These are phyloP conservation scores for Sinosuthora webbiana DNA, from an alignment of 2,113 vertebrate species.

Conservation along the genomic window DNA sequence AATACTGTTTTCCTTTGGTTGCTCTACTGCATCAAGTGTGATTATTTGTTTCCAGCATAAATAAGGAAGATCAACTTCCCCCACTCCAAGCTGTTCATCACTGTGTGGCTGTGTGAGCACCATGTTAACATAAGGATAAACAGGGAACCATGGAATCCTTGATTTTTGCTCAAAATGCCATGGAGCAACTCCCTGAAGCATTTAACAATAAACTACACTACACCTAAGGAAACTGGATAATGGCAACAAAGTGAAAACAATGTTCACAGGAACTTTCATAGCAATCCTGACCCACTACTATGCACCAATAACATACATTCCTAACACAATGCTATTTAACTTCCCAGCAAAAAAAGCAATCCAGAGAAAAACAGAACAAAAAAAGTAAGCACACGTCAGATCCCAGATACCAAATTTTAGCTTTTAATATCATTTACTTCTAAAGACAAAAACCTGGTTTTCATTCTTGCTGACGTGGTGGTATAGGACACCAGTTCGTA, in stretches of 20 bases:
- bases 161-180: not conserved
- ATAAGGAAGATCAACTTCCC: not conserved
- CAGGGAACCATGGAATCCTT: not conserved
- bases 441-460: not conserved
- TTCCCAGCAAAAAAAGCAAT: not conserved
- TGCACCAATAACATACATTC: not conserved
- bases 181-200: not conserved
- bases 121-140: not conserved
- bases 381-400: accelerated
- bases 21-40: not conserved
- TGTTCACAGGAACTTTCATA: not conserved
- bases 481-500: not conserved
- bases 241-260: not conserved
- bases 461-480: not conserved
- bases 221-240: not conserved
- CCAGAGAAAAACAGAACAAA: not conserved
- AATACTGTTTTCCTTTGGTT: not conserved
- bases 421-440: not conserved
- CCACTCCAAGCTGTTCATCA: not conserved
- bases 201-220: not conserved
- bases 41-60: not conserved
- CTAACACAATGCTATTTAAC: not conserved
- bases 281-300: not conserved
- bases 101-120: not conserved
- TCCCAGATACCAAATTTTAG: not conserved